Evolutionary conservation across 2,797 vertebrate species (phyloP).

Genomic region (Enteromius anoplus): DNA sequence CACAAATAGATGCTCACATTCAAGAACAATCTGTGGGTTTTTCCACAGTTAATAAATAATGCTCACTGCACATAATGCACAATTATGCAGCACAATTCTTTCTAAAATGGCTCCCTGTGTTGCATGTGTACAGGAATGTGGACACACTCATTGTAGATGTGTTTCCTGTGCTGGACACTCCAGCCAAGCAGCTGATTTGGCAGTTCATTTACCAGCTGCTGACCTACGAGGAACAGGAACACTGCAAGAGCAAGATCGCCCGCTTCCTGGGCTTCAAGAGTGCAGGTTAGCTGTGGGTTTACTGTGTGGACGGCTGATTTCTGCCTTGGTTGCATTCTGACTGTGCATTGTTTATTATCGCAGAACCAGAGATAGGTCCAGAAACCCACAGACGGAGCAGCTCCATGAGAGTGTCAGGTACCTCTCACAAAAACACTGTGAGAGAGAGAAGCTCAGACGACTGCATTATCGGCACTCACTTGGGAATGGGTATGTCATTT

Average conservation of each 20-base stretch:
- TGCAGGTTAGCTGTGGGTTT: constrained; percentile 72
- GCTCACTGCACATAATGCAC: neutral
- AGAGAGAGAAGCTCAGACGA: constrained; percentile 82
- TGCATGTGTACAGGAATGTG: constrained; percentile 84
- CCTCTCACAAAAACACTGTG: constrained; percentile 77
- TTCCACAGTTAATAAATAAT: constrained; percentile 42
- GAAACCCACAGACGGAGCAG: constrained; percentile 86
- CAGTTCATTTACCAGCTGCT: constrained; percentile 98
- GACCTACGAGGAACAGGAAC: constrained; percentile 96
- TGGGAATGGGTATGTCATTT: constrained; percentile 79
- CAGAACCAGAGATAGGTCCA: constrained; percentile 64
- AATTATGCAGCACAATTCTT: constrained; percentile 12
- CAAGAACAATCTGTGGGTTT: constrained; percentile 48
- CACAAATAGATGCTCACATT: constrained; percentile 50
- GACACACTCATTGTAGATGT: constrained; percentile 97
- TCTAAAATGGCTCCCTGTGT: constrained; percentile 51
- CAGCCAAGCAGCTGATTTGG: constrained; percentile 98
- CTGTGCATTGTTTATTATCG: constrained; percentile 39
- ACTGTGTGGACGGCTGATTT: neutral
- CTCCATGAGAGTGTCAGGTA: constrained; percentile 81
- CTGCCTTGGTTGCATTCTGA: constrained; percentile 5
- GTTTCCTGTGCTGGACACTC: constrained; percentile 95
- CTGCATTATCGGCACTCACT: constrained; percentile 81
- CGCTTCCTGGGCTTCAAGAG: constrained; percentile 87
- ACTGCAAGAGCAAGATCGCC: constrained; percentile 87